These are phyloP conservation scores for Chitala chitala DNA, from an alignment of 2,113 vertebrate genomes.

Conservation along the genomic window DNA sequence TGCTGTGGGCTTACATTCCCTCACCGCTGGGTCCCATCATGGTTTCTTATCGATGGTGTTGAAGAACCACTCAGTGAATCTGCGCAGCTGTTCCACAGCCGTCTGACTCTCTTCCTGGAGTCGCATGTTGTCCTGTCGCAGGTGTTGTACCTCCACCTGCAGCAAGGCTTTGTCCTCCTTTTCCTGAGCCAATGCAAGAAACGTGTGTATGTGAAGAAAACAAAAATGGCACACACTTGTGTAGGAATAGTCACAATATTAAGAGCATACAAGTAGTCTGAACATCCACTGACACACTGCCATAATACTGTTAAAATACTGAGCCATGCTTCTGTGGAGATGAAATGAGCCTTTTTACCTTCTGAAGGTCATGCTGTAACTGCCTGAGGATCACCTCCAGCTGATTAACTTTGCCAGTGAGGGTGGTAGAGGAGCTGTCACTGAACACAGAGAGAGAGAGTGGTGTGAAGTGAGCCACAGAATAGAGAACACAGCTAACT, in stretches of 20 bases:
- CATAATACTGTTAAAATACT: neutral
- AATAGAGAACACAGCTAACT: neutral
- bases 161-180: constrained; percentile 94
- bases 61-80: constrained; percentile 97
- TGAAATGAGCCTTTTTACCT: constrained; percentile 61
- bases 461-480: neutral
- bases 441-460: constrained; percentile 44
- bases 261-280: neutral
- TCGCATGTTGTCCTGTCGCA: constrained; percentile 89
- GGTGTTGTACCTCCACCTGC: constrained; percentile 89
- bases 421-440: constrained; percentile 68
- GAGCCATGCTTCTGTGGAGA: neutral
- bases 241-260: neutral
- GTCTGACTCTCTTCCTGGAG: constrained; percentile 94
- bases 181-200: constrained; percentile 73
- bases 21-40: constrained; percentile 36
- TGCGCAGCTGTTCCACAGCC: constrained; percentile 85
- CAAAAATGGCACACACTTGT: neutral
- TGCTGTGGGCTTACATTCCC: no score
- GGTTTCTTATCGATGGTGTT: constrained; percentile 87
- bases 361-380: constrained; percentile 86
- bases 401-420: constrained; percentile 96
- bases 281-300: neutral
- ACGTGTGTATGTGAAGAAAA: constrained; percentile 20
- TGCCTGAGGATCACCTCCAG: constrained; percentile 90